Conservation (phyloP, 2,113 vertebrate genomes). For the Poeciliopsis prolifica region DNA sequence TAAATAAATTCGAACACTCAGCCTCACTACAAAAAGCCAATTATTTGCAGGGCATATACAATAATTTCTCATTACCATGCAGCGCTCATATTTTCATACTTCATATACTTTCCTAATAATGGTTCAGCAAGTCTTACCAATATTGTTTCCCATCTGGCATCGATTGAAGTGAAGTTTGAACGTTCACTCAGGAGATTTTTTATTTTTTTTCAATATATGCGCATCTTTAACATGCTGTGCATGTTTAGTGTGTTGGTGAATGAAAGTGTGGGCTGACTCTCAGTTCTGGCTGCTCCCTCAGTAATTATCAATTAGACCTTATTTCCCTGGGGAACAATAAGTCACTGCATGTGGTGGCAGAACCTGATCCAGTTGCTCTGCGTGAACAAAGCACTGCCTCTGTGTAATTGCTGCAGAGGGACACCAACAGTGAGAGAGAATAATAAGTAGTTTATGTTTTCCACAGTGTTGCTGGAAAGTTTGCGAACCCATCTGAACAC, state of each 20-base stretch:
- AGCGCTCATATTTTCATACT: slow-evolving; percentile 50
- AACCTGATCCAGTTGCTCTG: slow-evolving; percentile 47
- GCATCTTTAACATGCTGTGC: slow-evolving; percentile 62
- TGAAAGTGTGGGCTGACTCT: slow-evolving; percentile 46
- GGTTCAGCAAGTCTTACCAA: slow-evolving; percentile 59
- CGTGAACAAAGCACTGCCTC: slow-evolving; percentile 31
- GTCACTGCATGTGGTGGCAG: slow-evolving; percentile 49
- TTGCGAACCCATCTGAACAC: not conserved
- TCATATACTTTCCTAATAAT: slow-evolving; percentile 51
- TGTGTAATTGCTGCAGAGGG: slow-evolving; percentile 20
- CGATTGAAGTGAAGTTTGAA: slow-evolving; percentile 53
- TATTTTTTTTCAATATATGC: slow-evolving; percentile 33
- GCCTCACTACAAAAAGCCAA: slow-evolving; percentile 32
- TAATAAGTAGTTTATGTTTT: slow-evolving; percentile 6
- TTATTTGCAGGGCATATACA: slow-evolving; percentile 42
- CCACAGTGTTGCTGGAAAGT: not conserved
- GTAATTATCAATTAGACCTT: slow-evolving; percentile 75
- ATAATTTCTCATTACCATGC: slow-evolving; percentile 46
- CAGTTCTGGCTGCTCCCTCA: slow-evolving; percentile 53
- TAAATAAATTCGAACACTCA: slow-evolving; percentile 19
- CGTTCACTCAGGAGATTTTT: slow-evolving; percentile 19
- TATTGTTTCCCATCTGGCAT: slow-evolving; percentile 65
- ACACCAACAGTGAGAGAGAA: not conserved
- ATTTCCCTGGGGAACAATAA: slow-evolving; percentile 70
- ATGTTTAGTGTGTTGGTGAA: slow-evolving; percentile 48